These are phyloP conservation scores for Sinocyclocheilus anshuiensis DNA, from an alignment of 2,113 vertebrate genomes.

Conservation along the genomic window DNA sequence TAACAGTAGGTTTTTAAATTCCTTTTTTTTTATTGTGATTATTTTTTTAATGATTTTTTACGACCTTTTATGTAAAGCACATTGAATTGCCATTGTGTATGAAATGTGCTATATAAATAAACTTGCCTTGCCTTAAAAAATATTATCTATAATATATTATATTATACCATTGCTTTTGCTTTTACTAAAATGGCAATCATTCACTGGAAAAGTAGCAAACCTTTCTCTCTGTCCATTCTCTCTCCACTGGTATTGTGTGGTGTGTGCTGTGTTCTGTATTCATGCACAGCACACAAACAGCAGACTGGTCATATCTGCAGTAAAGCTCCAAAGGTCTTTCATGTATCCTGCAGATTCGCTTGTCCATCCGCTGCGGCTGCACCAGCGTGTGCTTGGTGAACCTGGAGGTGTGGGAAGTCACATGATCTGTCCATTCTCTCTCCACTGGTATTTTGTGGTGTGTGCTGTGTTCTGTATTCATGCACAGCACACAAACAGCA, in stretches of 20 bases:
- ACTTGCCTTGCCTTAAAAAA: too few relatives aligned
- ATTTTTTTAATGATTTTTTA: too few relatives aligned
- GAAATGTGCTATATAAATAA: too few relatives aligned
- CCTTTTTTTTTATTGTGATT: too few relatives aligned
- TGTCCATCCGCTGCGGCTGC: slow-evolving; percentile 67
- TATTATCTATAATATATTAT: too few relatives aligned
- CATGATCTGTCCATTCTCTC: too few relatives aligned
- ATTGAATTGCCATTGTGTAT: too few relatives aligned
- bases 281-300: slow-evolving; percentile 70
- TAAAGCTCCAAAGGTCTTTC: slow-evolving; percentile 63
- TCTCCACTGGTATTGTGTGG: slow-evolving; percentile 58
- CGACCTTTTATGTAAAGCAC: too few relatives aligned
- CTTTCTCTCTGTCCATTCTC: slow-evolving; percentile 58
- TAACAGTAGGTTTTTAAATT: too few relatives aligned
- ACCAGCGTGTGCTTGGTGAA: slow-evolving; percentile 71
- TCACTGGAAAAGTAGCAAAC: neutral
- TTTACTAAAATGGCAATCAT: neutral
- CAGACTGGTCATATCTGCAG: slow-evolving; percentile 68
- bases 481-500: slow-evolving; percentile 72
- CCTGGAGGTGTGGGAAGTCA: slow-evolving; percentile 66
- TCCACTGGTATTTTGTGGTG: slow-evolving; percentile 64
- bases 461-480: slow-evolving; percentile 64
- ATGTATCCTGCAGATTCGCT: slow-evolving; percentile 69
- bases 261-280: slow-evolving; percentile 69
- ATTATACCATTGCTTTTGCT: too few relatives aligned